Conservation (phyloP, 2,113 vertebrate species). For the Corythornis madagascariensis region DNA sequence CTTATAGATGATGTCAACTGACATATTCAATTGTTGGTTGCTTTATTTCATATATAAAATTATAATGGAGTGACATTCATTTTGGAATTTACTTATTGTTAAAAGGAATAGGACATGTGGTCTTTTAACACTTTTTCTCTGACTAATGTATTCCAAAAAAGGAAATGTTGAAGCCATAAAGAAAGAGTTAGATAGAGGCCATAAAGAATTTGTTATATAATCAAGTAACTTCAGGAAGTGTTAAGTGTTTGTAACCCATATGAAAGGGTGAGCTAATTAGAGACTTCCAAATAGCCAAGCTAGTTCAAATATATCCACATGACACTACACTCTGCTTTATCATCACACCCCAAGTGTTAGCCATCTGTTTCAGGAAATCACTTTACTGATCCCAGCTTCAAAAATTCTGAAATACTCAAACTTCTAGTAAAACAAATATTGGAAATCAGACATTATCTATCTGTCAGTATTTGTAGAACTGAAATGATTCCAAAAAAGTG, state of each 20-base stretch:
- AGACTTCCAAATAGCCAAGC: neutral
- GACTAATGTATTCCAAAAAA: neutral
- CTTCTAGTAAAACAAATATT: neutral
- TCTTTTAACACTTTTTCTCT: neutral
- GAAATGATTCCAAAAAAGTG: neutral
- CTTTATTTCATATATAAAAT: neutral
- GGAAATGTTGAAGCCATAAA: neutral
- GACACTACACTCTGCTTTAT: neutral
- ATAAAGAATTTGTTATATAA: neutral
- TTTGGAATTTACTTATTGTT: neutral
- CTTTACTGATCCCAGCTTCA: neutral
- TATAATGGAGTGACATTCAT: neutral
- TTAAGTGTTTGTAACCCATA: neutral
- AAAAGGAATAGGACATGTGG: neutral
- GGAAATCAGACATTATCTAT: neutral
- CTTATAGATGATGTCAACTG: neutral
- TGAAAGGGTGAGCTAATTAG: constrained; percentile 10
- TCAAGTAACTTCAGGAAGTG: neutral
- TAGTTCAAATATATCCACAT: constrained; percentile 16
- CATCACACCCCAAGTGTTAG: constrained; percentile 25
- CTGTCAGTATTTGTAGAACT: neutral
- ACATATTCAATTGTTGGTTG: neutral
- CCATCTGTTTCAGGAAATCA: constrained; percentile 46
- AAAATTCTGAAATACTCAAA: neutral
- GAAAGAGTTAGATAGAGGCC: neutral